Percentiles rank a stretch among this genome's conserved stretches.
phyloP scores from a whole-genome alignment of 2,113 vertebrate genomes.

The Hippocampus guttulatus region DNA sequence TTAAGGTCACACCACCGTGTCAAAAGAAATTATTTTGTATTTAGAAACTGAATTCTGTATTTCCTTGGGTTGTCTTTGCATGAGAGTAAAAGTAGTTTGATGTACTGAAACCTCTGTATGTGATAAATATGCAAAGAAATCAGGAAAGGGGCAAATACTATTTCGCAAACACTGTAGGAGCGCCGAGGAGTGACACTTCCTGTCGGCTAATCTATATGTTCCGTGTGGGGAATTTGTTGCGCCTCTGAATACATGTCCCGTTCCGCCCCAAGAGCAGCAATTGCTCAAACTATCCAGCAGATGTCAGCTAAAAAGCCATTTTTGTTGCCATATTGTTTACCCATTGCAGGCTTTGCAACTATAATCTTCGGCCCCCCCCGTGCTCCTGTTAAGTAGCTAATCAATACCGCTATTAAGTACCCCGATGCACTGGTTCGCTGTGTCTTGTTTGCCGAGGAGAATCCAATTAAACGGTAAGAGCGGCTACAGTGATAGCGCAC shows the following conservation, averaged over 20 bases:
- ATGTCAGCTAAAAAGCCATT: conserved; percentile 7
- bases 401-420: conserved; percentile 2
- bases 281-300: conserved; percentile 8
- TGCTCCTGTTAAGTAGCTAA: neutral
- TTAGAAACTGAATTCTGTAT: too few species aligned
- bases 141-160: too few species aligned
- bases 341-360: neutral
- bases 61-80: too few species aligned
- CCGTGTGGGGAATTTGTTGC: neutral
- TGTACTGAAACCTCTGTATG: too few species aligned
- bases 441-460: neutral
- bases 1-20: too few species aligned
- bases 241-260: neutral
- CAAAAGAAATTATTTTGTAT: too few species aligned
- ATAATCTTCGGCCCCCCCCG: neutral
- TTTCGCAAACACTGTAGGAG: too few species aligned
- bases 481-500: conserved; percentile 7
- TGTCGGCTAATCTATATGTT: too few species aligned
- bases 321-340: neutral
- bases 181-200: neutral
- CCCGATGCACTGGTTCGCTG: neutral
- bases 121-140: too few species aligned
- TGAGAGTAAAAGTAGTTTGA: too few species aligned
- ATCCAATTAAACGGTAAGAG: conserved; percentile 9
- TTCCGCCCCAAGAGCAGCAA: conserved; percentile 1